Evolutionary conservation across 2,888 invertebrate genomes (phyloP), one percentile per base, ranked within the genome.

Genomic region (Oxycera nigricornis): DNA sequence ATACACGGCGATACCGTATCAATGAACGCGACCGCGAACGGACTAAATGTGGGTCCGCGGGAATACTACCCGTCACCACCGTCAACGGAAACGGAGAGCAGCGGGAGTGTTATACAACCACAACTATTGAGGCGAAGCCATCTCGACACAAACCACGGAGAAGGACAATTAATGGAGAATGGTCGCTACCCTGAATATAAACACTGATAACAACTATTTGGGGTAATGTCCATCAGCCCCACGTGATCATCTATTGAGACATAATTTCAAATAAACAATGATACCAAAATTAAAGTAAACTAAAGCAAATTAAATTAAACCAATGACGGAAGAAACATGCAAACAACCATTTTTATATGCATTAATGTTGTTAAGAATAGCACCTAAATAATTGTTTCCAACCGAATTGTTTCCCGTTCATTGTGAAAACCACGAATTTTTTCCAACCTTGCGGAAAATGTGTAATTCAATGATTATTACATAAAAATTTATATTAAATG

Each of bases 101-200:
- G 83, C 87, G 88, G 83, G 87, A 86, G 86, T 82, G 86, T 84
- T 81, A 86, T 84, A 80, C 86, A 82, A 78, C 84, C 83, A 77
- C 84, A 81, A 82, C 81, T 72, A 79, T n/a, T n/a, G n/a, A 79
- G 76, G 77, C 80, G 77, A 79, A 80, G 77, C 84, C 80, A 86
- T 72, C 73, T 85, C 76, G 78, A 77, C 72, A 76, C 80, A 81
- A 79, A 82, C 83, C 83, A 83, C 82, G 83, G 83, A 83, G 84
- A 83, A 84, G 84, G 83, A 84, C 86, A 86, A 87, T 86, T 85
- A 87, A 87, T 86, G 88, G 87, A 87, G 88, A 88, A 86, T 82
- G 89, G 89, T 81, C 88, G 89, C 80, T 91, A 90, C 87, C 91
- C 91, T 84, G 91, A 92, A 87, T 91, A 91, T 89, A 91, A 90